Percentiles rank a stretch among this genome's conserved stretches.
phyloP scores from a whole-genome alignment of 1,140 invertebrate species.

The Hesperophylax magnus region DNA sequence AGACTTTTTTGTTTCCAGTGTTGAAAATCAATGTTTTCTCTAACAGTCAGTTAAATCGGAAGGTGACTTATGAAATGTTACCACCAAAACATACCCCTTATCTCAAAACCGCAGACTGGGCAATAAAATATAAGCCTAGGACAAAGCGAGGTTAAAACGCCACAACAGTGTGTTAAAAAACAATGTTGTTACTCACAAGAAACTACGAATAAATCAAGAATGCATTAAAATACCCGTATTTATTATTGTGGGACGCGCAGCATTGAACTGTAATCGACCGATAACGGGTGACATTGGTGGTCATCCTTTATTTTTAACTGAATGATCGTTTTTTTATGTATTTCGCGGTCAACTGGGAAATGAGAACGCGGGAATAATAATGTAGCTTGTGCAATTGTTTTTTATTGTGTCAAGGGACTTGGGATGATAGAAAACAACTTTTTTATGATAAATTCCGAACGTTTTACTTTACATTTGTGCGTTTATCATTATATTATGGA shows the following conservation, averaged over 20 bases:
- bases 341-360: slow-evolving; percentile 12
- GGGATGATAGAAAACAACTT: not conserved
- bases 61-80: too few species aligned
- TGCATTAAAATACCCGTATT: slow-evolving; percentile 8
- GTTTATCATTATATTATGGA: not conserved
- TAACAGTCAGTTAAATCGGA: too few species aligned
- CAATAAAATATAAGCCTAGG: not conserved
- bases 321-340: too few species aligned
- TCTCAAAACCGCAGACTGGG: not conserved
- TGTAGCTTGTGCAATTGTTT: slow-evolving; percentile 14
- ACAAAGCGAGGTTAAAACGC: slow-evolving; percentile 2
- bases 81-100: not conserved
- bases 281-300: slow-evolving; percentile 29
- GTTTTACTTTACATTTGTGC: not conserved
- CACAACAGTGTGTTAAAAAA: not conserved
- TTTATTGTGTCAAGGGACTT: slow-evolving; percentile 38
- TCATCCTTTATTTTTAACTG: slow-evolving; percentile 8
- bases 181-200: not conserved
- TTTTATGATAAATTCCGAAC: not conserved
- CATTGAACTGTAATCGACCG: slow-evolving; percentile 32
- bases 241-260: slow-evolving; percentile 6
- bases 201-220: slow-evolving; percentile 7
- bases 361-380: slow-evolving; percentile 25
- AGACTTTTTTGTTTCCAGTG: too few species aligned
- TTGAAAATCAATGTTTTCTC: too few species aligned